A percentile compares a stretch with the other conserved stretches of the same genome.
phyloP scores from a whole-genome alignment of 2,113 vertebrate genomes.

The Corvus cornix region DNA sequence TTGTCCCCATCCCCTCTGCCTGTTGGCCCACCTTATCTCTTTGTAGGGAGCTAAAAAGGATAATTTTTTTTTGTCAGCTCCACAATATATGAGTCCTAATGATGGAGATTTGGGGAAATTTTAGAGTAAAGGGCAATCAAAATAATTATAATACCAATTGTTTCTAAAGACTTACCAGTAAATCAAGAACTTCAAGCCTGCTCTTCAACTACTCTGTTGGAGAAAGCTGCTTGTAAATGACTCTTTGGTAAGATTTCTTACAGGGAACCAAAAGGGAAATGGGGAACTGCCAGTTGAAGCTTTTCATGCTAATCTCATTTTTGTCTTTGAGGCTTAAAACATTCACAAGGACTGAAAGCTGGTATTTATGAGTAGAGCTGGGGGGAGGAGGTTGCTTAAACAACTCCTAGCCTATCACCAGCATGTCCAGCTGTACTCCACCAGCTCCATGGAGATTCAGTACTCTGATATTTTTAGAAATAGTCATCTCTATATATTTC shows the following conservation, averaged over 20 bases:
- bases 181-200: neutral
- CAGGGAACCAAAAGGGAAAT: neutral
- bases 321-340: slow-evolving; percentile 40
- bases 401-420: neutral
- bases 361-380: neutral
- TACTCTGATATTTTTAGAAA: neutral
- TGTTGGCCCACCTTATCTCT: neutral
- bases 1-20: neutral
- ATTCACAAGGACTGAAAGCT: neutral
- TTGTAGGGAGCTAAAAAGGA: neutral
- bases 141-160: neutral
- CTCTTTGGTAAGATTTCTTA: neutral
- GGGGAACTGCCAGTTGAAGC: neutral
- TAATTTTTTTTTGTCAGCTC: neutral
- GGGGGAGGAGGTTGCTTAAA: neutral
- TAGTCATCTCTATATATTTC: neutral
- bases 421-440: neutral
- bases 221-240: neutral
- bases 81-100: neutral
- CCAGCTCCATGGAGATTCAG: neutral
- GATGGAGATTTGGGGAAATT: neutral
- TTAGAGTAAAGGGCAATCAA: neutral
- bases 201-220: neutral
- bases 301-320: slow-evolving; percentile 26
- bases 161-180: neutral